Evolutionary conservation across 2,888 invertebrate species (phyloP).

Genomic region (Lithosia quadra): DNA sequence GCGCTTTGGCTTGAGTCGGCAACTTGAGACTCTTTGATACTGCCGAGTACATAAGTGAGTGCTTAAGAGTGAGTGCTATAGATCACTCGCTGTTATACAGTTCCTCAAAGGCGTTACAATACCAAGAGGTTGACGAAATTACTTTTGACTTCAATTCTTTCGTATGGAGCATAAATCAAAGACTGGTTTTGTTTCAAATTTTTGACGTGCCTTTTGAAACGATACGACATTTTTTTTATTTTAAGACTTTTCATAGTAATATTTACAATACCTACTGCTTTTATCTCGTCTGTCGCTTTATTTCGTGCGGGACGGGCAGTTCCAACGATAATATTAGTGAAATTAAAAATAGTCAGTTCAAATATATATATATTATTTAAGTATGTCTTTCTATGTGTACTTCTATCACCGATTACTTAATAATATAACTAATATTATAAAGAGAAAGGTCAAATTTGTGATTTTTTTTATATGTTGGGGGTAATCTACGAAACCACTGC

Average conservation of each 20-base stretch:
- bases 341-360: too few species aligned
- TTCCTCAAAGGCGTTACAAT: slow-evolving; percentile 61
- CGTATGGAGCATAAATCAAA: slow-evolving; percentile 45
- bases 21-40: slow-evolving; percentile 71
- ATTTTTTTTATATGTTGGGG: too few species aligned
- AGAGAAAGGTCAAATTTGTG: too few species aligned
- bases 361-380: too few species aligned
- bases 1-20: slow-evolving; percentile 56
- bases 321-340: too few species aligned
- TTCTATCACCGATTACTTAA: too few species aligned
- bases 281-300: too few species aligned
- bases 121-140: slow-evolving; percentile 46
- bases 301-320: too few species aligned
- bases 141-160: slow-evolving; percentile 57
- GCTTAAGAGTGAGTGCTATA: slow-evolving; percentile 63
- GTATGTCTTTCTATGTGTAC: too few species aligned
- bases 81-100: slow-evolving; percentile 65
- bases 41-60: slow-evolving; percentile 75
- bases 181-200: slow-evolving; percentile 23
- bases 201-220: background rate
- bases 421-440: too few species aligned
- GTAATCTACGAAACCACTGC: too few species aligned
- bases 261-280: background rate
- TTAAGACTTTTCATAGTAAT: background rate
- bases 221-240: background rate